Conservation (phyloP, 2,113 vertebrate genomes). For the Dissostichus mawsoni region DNA sequence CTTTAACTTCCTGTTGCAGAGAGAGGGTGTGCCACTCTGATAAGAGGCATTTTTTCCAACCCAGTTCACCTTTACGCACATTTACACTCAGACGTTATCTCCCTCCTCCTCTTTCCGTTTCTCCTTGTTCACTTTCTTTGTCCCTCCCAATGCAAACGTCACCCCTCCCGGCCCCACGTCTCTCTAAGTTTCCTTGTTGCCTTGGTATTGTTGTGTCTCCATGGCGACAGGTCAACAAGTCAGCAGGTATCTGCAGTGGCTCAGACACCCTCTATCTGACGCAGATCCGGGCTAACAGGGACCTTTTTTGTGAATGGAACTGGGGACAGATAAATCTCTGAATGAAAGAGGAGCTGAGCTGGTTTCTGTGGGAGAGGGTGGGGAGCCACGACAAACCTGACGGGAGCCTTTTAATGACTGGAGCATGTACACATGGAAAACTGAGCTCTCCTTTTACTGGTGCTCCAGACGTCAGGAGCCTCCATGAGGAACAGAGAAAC, state of each 20-base stretch:
- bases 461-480: too few relatives aligned
- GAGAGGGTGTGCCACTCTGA: slow-evolving; percentile 52
- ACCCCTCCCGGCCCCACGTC: slow-evolving; percentile 17
- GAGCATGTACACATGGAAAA: too few relatives aligned
- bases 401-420: too few relatives aligned
- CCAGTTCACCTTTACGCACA: slow-evolving; percentile 25
- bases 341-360: slow-evolving; percentile 16
- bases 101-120: slow-evolving; percentile 33
- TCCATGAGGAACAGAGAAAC: too few relatives aligned
- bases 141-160: slow-evolving; percentile 15
- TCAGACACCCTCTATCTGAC: background rate
- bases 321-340: slow-evolving; percentile 27
- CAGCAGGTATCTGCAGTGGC: slow-evolving; percentile 42
- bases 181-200: slow-evolving; percentile 49
- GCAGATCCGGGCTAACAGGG: slow-evolving; percentile 6
- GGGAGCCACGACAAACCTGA: too few relatives aligned
- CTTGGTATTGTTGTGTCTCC: slow-evolving; percentile 57
- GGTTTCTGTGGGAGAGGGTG: background rate
- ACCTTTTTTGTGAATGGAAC: slow-evolving; percentile 33
- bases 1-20: slow-evolving; percentile 34
- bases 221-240: slow-evolving; percentile 61
- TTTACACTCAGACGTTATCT: background rate
- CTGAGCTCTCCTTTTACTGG: too few relatives aligned
- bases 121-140: slow-evolving; percentile 26
- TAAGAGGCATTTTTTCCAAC: slow-evolving; percentile 54